phyloP scores from a whole-genome alignment of 1,140 invertebrate species.

The Solenopsis fugax region DNA sequence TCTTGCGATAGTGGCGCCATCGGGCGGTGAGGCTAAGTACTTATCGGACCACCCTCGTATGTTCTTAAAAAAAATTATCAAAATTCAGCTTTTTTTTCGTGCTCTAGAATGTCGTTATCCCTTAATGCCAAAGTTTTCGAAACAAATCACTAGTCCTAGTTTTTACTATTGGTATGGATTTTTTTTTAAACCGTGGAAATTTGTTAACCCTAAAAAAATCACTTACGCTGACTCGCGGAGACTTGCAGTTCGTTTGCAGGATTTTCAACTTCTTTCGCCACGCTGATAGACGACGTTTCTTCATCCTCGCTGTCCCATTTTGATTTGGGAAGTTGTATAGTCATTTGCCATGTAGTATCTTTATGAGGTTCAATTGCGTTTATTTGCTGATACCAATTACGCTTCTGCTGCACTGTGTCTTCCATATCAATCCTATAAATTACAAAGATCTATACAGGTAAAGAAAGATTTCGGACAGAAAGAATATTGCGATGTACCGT shows the following conservation, averaged over 20 bases:
- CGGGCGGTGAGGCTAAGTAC: too few species aligned
- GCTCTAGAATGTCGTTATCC: too few species aligned
- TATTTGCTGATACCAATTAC: conserved; percentile 72
- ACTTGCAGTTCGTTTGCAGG: conserved; percentile 15
- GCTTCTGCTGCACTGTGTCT: conserved; percentile 21
- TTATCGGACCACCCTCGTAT: too few species aligned
- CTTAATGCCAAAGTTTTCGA: too few species aligned
- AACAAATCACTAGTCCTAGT: too few species aligned
- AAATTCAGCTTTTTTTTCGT: too few species aligned
- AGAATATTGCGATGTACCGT: conserved; percentile 50
- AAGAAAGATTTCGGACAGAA: conserved; percentile 35
- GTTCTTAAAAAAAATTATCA: too few species aligned
- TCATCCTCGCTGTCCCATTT: conserved; percentile 86
- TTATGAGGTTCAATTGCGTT: conserved; percentile 20
- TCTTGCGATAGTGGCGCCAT: too few species aligned
- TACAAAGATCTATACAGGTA: conserved; percentile 52
- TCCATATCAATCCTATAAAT: conserved; percentile 67
- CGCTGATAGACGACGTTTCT: conserved; percentile 43
- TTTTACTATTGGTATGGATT: too few species aligned
- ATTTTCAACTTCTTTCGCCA: conserved; percentile 29
- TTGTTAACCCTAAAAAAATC: not conserved
- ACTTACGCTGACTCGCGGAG: conserved; percentile 47
- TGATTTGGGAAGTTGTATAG: conserved; percentile 81
- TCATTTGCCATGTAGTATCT: conserved; percentile 39
- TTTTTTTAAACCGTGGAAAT: too few species aligned